Conservation (phyloP, 2,113 vertebrate species). For the Amphiprion percula region DNA sequence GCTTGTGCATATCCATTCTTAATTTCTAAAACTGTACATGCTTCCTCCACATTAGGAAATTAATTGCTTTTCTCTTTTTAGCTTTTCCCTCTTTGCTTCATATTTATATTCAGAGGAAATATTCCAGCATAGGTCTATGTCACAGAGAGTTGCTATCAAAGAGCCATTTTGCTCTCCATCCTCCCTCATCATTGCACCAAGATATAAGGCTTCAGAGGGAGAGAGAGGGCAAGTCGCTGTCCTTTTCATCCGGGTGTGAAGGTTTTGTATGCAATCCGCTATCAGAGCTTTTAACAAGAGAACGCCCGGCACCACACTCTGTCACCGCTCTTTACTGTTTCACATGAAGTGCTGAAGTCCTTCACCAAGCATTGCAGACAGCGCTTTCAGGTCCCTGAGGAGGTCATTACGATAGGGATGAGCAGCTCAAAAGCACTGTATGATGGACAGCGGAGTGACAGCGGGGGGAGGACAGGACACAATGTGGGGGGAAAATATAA, state of each 20-base stretch:
- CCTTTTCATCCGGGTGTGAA: constrained; percentile 68
- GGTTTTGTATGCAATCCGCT: constrained; percentile 41
- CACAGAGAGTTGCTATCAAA: constrained; percentile 29
- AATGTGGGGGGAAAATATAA: constrained; percentile 60
- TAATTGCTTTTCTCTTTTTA: neutral
- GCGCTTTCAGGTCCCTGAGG: constrained; percentile 77
- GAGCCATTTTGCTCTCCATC: constrained; percentile 35
- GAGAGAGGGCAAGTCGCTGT: constrained; percentile 43
- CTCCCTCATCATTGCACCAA: constrained; percentile 23
- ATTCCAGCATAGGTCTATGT: constrained; percentile 13
- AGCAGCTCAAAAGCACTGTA: constrained; percentile 66
- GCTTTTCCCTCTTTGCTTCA: neutral
- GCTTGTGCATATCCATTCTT: neutral
- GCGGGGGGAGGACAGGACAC: constrained; percentile 62
- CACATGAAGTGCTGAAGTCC: constrained; percentile 72
- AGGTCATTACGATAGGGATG: constrained; percentile 83
- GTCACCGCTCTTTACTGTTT: constrained; percentile 70
- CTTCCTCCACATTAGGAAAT: neutral
- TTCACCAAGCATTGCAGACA: constrained; percentile 69
- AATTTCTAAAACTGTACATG: no score
- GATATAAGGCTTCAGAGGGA: constrained; percentile 45
- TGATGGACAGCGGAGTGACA: constrained; percentile 74
- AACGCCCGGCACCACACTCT: constrained; percentile 48
- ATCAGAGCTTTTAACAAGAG: constrained; percentile 72
- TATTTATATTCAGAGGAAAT: constrained; percentile 15